These are phyloP conservation scores for Athetis lepigone DNA, from an alignment of 2,888 invertebrate genomes.

Conservation along the genomic window DNA sequence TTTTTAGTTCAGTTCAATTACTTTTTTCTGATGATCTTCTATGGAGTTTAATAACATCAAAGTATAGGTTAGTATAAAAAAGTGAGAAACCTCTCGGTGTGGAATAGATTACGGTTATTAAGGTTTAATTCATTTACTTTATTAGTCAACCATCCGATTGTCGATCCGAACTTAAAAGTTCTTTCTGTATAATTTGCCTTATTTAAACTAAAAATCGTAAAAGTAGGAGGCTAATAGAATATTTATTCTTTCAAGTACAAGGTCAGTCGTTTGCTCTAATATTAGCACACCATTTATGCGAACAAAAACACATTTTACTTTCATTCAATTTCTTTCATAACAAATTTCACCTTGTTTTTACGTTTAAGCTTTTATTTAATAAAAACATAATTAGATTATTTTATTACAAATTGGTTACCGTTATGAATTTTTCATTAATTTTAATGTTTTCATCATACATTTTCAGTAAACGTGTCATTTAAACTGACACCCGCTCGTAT, in stretches of 20 bases:
- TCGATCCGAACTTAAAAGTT: no score
- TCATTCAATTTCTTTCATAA: no score
- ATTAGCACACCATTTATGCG: constrained; percentile 29
- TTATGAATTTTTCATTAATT: neutral
- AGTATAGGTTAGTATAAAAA: no score
- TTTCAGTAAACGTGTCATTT: constrained; percentile 1
- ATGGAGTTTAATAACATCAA: no score
- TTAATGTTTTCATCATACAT: neutral
- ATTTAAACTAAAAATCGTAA: no score
- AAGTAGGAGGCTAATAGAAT: constrained; percentile 17
- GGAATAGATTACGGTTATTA: no score
- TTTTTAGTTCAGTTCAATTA: neutral
- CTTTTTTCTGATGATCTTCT: no score
- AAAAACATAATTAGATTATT: neutral
- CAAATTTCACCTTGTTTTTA: neutral
- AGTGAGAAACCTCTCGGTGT: no score
- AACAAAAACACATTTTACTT: constrained; percentile 12
- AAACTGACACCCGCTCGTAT: constrained; percentile 4
- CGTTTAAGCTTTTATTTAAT: neutral
- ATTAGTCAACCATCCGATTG: no score
- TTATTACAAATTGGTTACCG: neutral
- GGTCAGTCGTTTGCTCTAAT: constrained; percentile 11
- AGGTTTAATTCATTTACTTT: no score
- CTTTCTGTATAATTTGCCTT: constrained; percentile 22
- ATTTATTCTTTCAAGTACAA: constrained; percentile 19